These are phyloP conservation scores for Cepaea hortensis DNA, from an alignment of 2,888 invertebrate genomes.

Conservation along the genomic window DNA sequence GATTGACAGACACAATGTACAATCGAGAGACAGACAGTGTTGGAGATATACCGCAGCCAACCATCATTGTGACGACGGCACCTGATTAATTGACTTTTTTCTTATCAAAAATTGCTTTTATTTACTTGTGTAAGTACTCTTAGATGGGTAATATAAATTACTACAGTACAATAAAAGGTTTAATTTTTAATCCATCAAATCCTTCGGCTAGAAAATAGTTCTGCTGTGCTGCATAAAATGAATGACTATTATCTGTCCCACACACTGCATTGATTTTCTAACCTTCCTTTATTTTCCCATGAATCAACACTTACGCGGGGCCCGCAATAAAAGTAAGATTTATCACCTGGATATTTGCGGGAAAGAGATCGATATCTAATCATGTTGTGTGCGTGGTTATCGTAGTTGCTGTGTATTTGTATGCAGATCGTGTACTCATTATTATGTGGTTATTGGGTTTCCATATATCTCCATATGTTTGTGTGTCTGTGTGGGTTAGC, in stretches of 20 bases:
- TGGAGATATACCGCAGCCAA: too few relatives aligned
- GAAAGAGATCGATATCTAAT: neutral
- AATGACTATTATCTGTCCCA: neutral
- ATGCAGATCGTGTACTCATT: neutral
- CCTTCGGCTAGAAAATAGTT: neutral
- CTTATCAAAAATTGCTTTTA: too few relatives aligned
- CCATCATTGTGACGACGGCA: too few relatives aligned
- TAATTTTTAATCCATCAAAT: neutral
- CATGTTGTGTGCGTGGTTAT: neutral
- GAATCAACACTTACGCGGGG: neutral
- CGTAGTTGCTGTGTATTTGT: too few relatives aligned
- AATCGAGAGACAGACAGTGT: too few relatives aligned
- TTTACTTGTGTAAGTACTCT: too few relatives aligned
- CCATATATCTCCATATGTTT: neutral
- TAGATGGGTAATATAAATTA: neutral
- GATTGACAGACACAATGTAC: too few relatives aligned
- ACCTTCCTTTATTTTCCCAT: neutral
- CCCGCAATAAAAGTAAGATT: neutral
- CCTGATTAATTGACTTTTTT: too few relatives aligned
- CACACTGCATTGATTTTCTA: conserved; percentile 9
- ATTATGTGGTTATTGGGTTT: neutral
- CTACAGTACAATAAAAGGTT: neutral
- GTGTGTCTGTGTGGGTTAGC: neutral
- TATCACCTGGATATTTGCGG: neutral
- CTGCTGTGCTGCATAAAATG: neutral